Evolutionary conservation across 1,140 invertebrate genomes (phyloP).

Genomic region (Papilio xuthus): DNA sequence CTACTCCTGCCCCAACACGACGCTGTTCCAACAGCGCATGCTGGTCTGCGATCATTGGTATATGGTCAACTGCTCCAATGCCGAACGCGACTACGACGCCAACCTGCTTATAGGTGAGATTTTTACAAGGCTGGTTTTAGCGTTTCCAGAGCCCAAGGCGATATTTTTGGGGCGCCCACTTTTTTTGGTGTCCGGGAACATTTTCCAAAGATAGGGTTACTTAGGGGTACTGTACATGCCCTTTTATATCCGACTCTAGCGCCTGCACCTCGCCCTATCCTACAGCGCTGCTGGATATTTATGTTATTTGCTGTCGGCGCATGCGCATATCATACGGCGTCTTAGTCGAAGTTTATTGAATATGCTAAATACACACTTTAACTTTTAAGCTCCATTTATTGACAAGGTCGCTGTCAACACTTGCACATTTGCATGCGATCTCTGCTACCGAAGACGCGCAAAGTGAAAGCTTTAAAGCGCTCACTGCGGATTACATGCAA

Average conservation of each 20-base stretch:
- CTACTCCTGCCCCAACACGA: conserved; percentile 89
- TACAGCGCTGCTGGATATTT: too few species aligned
- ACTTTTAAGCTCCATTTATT: not conserved
- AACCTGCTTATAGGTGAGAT: conserved; percentile 85
- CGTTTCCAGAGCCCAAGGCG: too few species aligned
- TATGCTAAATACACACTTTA: not conserved
- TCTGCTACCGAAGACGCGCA: conserved; percentile 11
- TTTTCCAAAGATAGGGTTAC: too few species aligned
- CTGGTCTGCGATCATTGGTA: conserved; percentile 91
- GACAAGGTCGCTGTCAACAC: conserved; percentile 10
- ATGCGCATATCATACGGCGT: not conserved
- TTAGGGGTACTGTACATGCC: too few species aligned
- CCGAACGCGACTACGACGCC: conserved; percentile 85
- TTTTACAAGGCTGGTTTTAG: too few species aligned
- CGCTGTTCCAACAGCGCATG: conserved; percentile 90
- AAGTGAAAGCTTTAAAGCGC: conserved; percentile 17
- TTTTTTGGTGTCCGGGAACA: too few species aligned
- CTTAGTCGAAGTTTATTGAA: not conserved
- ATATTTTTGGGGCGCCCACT: too few species aligned
- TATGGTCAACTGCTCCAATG: conserved; percentile 89
- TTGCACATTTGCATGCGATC: not conserved
- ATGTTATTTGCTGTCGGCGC: too few species aligned
- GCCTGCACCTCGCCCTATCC: too few species aligned
- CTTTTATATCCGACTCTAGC: too few species aligned
- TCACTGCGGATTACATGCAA: conserved; percentile 7